Evolutionary conservation across 2,888 invertebrate genomes (phyloP).

Genomic region (Pachymerium ferrugineum): DNA sequence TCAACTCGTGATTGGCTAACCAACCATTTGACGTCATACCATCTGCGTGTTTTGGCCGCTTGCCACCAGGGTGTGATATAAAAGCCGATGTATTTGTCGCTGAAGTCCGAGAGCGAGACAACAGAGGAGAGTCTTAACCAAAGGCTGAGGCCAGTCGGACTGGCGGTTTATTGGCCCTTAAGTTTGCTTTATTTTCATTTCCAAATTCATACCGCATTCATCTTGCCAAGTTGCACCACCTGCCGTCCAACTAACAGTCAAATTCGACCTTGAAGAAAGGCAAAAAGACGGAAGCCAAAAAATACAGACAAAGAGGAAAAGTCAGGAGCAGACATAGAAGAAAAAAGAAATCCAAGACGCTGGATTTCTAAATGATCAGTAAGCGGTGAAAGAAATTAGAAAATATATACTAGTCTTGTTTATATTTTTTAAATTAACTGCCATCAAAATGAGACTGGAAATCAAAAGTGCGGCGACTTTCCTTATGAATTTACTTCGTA

Average conservation of each 20-base stretch:
- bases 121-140: background rate
- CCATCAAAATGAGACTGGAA: slow-evolving; percentile 50
- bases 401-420: background rate
- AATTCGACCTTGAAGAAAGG: background rate
- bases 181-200: background rate
- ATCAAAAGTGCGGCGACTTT: slow-evolving; percentile 54
- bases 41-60: background rate
- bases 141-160: background rate
- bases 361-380: background rate
- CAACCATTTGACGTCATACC: background rate
- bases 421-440: background rate
- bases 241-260: background rate
- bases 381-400: background rate
- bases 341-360: background rate
- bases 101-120: background rate
- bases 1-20: background rate
- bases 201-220: background rate
- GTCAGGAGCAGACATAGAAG: background rate
- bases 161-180: slow-evolving; percentile 13
- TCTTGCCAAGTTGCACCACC: background rate
- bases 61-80: slow-evolving; percentile 27
- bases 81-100: background rate
- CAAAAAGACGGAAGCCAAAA: background rate
- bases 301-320: background rate
- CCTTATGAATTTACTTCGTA: slow-evolving; percentile 51